Base-by-base conservation (phyloP, 2,113 vertebrate genomes). In the Gorsachius goisagi region DNA sequence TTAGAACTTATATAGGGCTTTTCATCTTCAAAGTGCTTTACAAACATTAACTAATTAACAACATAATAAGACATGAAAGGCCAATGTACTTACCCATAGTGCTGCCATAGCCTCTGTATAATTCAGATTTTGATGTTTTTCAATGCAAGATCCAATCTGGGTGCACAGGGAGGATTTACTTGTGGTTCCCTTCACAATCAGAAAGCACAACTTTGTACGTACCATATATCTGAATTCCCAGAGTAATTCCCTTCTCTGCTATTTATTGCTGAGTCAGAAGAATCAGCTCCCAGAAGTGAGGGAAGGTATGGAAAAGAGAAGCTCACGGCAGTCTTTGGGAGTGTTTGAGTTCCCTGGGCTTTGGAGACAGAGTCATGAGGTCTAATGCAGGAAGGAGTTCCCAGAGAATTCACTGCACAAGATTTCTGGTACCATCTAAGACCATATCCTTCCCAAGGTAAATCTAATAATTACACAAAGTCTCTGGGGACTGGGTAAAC, bases 41-140 rank as follows among this genome's bases (percentile, higher is more conserved):
- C 95, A 97, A 97, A 97, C 97, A 97, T 97, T 97, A 97, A 96
- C 94, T 97, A 97, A 97, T 97, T 97, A 97, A 96, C 97, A 97
- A 96, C 96, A 96, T 96, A 97, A 97, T 97, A 97, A 96, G 96
- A 96, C 87, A 94, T 96, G 94, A 97, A 97, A 96, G 89, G 94
- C 79, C 59, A 93, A 80, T 60, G 89, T 95, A 87, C 89, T 96
- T 92, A 95, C 89, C 80, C 96, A 83, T 39, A 93, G 84, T 69
- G 82, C 89, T 89, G 89, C 58, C 58, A 68, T 87, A 95, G 90
- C 85, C 92, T 84, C 78, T 80, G 87, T 88, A 67, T 95, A 96
- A 96, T 95, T 97, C 95, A 97, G 85, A 95, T 96, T 97, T 96
- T 89, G 82, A 85, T 83, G 89, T 66, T 94, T 95, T 85, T 66